Evolutionary conservation across 2,113 vertebrate genomes (phyloP), one percentile per base, ranked within the genome.

Genomic region (Typhlomys cinereus): DNA sequence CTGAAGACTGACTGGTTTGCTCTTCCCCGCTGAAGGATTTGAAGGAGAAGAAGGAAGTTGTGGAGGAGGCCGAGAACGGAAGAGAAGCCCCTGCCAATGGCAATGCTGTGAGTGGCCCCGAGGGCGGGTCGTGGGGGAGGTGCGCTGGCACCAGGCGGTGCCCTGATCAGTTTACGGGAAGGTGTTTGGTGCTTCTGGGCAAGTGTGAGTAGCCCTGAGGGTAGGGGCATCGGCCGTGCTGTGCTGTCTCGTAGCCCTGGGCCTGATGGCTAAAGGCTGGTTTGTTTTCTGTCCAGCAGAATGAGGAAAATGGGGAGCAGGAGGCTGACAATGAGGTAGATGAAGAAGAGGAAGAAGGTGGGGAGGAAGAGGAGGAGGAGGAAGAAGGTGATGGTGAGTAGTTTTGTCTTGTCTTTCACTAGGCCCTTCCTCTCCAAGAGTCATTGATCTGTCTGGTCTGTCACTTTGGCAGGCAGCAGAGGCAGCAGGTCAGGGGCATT

Each of bases 1-100:
- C 5, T 31, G 2, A 82, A 96, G 95, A 97, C 92, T 97, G 62
- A 95, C 13, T 87, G 89, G 83, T 95, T 94, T 69, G 94, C n/a
- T 70, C 70, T 97, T 91, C 90, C 94, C 46, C 54, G 97, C 96
- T 93, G 78, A 96, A 99, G 99, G 99, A 99, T 93, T 98, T 99
- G 97, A 99, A 99, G 96, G 99, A 99, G 97, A 99, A 99, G 98
- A 99, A 99, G 97, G 98, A 98, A 98, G 98, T 99, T 87, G 98
- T 98, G 90, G 99, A 99, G 98, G 99, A 99, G 97, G 98, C 99
- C 93, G 99, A 99, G 97, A 99, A 99, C 66, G 99, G 99, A 88
- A 99, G 99, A 97, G 99, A 99, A 34, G 98, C 98, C 5, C 98
- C 99, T 4, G 99, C 99, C 94, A 99, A 99, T 0, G 99, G 99